Evolutionary conservation across 2,888 invertebrate genomes (phyloP).

Genomic region (Odontothrips loti): DNA sequence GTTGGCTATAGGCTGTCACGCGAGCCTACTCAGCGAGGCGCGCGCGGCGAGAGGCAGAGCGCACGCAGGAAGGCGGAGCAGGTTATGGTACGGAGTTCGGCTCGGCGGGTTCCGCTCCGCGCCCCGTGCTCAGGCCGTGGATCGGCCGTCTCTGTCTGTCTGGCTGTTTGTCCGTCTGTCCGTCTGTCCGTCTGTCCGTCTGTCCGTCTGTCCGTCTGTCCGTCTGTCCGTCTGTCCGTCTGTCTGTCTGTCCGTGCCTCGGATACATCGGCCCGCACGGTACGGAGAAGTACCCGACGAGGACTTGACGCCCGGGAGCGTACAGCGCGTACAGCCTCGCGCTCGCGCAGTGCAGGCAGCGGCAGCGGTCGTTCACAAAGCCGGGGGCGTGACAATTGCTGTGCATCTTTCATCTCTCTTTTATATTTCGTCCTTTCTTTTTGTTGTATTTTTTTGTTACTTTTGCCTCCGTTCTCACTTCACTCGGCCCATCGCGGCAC

Average conservation of each 20-base stretch:
- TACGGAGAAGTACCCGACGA: neutral
- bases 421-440: too few species aligned
- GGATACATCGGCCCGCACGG: neutral
- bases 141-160: neutral
- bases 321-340: too few species aligned
- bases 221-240: neutral
- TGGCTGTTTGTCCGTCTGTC: neutral
- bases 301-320: neutral
- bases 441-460: too few species aligned
- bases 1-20: too few species aligned
- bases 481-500: too few species aligned
- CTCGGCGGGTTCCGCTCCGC: neutral
- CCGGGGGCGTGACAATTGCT: neutral
- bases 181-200: neutral
- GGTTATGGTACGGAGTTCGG: too few species aligned
- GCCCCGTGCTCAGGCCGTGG: neutral
- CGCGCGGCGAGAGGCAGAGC: neutral
- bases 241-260: neutral
- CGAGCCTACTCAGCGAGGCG: neutral
- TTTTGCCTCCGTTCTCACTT: too few species aligned
- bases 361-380: neutral
- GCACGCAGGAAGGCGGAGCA: neutral
- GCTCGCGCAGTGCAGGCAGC: too few species aligned
- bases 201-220: neutral
- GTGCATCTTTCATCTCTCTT: too few species aligned